Evolutionary conservation across 2,888 invertebrate species (phyloP).

Genomic region (Drosophila leonis): DNA sequence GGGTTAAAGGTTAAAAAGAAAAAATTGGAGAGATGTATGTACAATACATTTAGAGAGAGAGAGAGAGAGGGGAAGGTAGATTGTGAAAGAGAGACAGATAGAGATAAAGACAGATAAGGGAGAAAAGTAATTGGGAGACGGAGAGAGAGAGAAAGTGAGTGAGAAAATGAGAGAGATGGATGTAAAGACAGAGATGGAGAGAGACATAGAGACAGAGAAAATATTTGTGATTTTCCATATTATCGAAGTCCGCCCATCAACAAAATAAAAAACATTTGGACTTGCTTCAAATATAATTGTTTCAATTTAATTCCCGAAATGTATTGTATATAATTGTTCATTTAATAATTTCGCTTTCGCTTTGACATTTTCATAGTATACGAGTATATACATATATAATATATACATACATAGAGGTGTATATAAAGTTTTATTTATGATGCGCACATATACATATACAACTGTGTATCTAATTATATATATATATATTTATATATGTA

Average conservation of each 20-base stretch:
- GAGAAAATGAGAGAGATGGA: no score
- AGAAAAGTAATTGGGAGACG: neutral
- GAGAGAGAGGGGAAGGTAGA: no score
- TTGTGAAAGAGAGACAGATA: neutral
- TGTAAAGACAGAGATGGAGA: neutral
- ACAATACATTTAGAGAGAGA: no score
- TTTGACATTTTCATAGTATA: constrained; percentile 49
- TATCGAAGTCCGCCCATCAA: neutral
- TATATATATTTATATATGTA: neutral
- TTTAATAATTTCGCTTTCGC: constrained; percentile 37
- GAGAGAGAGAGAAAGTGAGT: no score
- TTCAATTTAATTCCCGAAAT: constrained; percentile 51
- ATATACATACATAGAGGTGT: constrained; percentile 15
- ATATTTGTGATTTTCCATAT: no score
- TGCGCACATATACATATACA: constrained; percentile 22
- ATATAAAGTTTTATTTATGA: constrained; percentile 23
- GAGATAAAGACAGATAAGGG: neutral
- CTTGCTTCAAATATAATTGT: constrained; percentile 48
- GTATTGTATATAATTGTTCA: constrained; percentile 52
- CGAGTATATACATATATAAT: constrained; percentile 26
- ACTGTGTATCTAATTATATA: neutral
- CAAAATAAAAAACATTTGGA: constrained; percentile 1
- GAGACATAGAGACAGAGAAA: no score
- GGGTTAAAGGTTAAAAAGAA: no score
- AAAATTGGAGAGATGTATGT: no score